phyloP scores from a whole-genome alignment of 2,888 invertebrate genomes.

The Koerneria pararmatus region DNA sequence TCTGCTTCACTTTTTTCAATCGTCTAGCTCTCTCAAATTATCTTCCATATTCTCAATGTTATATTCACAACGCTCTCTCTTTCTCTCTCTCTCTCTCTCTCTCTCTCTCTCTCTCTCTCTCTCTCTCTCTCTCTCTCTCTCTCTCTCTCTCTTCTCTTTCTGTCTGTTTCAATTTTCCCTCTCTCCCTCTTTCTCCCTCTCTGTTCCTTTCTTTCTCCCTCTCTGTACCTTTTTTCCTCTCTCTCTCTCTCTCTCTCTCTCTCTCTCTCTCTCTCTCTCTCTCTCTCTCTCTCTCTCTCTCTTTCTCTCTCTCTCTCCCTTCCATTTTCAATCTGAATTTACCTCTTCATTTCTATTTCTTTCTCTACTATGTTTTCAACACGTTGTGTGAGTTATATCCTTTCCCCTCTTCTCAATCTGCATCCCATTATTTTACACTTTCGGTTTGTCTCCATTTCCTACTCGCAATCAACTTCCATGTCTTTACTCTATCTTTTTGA shows the following conservation, averaged over 20 bases:
- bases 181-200: conserved; percentile 1
- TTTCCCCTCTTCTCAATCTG: neutral
- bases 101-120: neutral
- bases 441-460: neutral
- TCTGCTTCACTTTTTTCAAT: no score
- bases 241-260: conserved; percentile 6
- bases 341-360: neutral
- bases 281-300: neutral
- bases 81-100: neutral
- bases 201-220: neutral
- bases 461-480: neutral
- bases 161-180: neutral
- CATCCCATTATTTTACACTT: neutral
- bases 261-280: neutral
- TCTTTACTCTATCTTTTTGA: neutral
- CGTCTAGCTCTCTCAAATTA: conserved; percentile 1
- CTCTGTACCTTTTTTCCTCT: neutral
- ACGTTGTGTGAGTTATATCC: neutral
- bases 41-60: conserved; percentile 6
- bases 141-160: neutral
- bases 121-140: neutral
- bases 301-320: neutral
- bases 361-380: neutral
- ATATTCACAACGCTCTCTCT: neutral
- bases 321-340: neutral